Conservation (phyloP, 1,140 invertebrate genomes). For the Berghia stephanieae region DNA sequence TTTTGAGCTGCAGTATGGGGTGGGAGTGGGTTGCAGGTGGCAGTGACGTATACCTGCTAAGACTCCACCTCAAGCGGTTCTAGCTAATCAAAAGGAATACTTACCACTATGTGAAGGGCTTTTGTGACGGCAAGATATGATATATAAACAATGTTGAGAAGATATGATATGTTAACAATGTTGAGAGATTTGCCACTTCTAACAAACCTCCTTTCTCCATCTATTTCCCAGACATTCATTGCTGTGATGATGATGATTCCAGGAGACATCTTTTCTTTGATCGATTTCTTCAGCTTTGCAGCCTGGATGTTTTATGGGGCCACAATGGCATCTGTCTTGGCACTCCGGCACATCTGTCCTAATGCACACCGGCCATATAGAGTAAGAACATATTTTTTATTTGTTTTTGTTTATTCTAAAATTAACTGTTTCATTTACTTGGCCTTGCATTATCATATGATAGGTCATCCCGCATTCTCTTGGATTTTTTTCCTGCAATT, state of each 20-base stretch:
- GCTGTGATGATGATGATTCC: conserved; percentile 78
- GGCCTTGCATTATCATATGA: too few relatives aligned
- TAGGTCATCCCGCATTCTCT: too few relatives aligned
- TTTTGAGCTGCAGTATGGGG: too few relatives aligned
- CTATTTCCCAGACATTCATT: conserved; percentile 75
- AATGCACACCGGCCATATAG: conserved; percentile 78
- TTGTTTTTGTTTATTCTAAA: neutral
- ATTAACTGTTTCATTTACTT: neutral
- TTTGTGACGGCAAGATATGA: too few relatives aligned
- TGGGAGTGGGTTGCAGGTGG: too few relatives aligned
- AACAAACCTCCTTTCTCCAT: neutral
- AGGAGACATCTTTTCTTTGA: conserved; percentile 68
- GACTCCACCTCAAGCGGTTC: too few relatives aligned
- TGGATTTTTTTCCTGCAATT: too few relatives aligned
- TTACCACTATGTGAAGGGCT: too few relatives aligned
- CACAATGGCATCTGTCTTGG: conserved; percentile 80
- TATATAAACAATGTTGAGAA: too few relatives aligned
- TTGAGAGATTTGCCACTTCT: neutral
- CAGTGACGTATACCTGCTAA: too few relatives aligned
- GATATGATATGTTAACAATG: too few relatives aligned
- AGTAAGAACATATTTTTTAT: conserved; percentile 63
- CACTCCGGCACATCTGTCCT: conserved; percentile 77
- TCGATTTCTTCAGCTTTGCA: conserved; percentile 60
- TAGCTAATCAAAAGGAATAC: too few relatives aligned
- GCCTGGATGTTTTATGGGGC: conserved; percentile 65